Evolutionary conservation across 2,888 invertebrate genomes (phyloP).

Genomic region (Tolmerus cingulatus): DNA sequence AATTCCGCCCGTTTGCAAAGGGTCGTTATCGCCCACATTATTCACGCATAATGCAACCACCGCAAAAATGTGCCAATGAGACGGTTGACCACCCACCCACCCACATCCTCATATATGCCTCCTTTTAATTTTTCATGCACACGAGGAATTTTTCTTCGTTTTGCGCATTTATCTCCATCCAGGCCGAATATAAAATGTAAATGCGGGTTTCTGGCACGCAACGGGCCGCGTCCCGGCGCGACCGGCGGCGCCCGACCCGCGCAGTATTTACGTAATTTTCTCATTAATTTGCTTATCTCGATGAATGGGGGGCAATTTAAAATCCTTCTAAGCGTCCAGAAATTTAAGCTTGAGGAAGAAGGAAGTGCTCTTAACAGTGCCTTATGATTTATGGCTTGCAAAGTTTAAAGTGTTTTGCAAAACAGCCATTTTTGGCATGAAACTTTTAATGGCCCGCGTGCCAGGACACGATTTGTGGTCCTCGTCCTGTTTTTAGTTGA

Average conservation of each 20-base stretch:
- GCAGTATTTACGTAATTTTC: constrained; percentile 46
- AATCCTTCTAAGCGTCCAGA: not conserved
- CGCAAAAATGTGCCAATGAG: constrained; percentile 4
- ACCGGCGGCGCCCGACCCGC: not conserved
- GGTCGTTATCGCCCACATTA: not conserved
- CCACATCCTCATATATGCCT: not conserved
- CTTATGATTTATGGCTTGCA: constrained; percentile 14
- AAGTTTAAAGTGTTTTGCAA: not conserved
- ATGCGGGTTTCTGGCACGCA: constrained; percentile 38
- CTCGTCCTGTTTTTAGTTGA: not conserved
- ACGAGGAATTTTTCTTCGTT: not conserved
- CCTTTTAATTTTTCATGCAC: not conserved
- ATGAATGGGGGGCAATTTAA: constrained; percentile 14
- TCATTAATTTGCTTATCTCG: constrained; percentile 37
- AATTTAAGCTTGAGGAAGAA: constrained; percentile 1
- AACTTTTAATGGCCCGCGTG: not conserved
- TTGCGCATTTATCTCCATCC: not conserved
- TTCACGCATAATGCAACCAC: constrained; percentile 5
- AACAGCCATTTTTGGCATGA: not conserved
- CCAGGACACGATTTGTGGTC: not conserved
- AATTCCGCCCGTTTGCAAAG: not conserved
- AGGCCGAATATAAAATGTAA: constrained; percentile 37
- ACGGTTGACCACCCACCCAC: not conserved
- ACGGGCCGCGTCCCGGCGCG: not conserved
- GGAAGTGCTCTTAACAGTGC: not conserved